phyloP scores from a whole-genome alignment of 1,140 invertebrate genomes.

The Rhopalosiphum padi region DNA sequence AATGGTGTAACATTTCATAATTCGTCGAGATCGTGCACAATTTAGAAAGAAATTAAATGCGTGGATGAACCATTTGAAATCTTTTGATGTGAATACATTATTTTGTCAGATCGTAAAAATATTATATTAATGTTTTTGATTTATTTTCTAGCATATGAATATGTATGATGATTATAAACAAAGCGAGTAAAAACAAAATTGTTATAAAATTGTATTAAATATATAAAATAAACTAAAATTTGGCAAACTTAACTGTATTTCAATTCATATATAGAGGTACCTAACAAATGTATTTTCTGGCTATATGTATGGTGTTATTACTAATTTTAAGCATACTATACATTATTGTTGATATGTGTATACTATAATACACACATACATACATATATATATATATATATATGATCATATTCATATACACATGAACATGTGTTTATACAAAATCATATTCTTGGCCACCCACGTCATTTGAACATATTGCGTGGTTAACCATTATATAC shows the following conservation, averaged over 20 bases:
- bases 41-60: background rate
- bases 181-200: background rate
- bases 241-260: slow-evolving; percentile 6
- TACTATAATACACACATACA: background rate
- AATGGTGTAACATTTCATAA: background rate
- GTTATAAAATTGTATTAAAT: too few relatives aligned
- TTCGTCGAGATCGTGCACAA: background rate
- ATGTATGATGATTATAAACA: background rate
- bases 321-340: background rate
- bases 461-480: background rate
- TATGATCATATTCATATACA: background rate
- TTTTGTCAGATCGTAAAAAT: background rate
- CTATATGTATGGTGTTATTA: background rate
- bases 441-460: background rate
- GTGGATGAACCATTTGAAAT: background rate
- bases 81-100: background rate
- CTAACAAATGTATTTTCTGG: background rate
- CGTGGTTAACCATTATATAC: background rate
- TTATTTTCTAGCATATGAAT: background rate
- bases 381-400: background rate
- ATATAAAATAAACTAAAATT: background rate
- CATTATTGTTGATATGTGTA: background rate
- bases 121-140: background rate
- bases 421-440: background rate
- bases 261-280: background rate